phyloP scores from a whole-genome alignment of 2,888 invertebrate genomes.

The Strigamia maritima region DNA sequence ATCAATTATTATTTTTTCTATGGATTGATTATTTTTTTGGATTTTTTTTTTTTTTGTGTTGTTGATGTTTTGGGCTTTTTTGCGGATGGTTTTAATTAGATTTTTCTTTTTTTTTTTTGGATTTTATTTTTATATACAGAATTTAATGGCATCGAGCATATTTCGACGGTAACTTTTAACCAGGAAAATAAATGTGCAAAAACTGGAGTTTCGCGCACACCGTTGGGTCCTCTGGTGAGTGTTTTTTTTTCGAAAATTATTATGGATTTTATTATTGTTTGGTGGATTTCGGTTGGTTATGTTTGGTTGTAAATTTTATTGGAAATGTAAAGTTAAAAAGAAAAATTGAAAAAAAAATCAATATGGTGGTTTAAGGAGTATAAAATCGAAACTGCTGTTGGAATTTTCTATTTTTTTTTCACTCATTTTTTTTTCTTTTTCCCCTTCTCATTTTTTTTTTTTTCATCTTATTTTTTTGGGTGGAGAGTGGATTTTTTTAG shows the following conservation, averaged over 20 bases:
- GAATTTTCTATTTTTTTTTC: background rate
- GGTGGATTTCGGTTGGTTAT: background rate
- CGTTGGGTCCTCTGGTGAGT: conserved; percentile 34
- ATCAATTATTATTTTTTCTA: background rate
- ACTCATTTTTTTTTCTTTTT: background rate
- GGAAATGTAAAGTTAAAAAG: background rate
- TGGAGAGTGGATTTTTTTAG: no score
- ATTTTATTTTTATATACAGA: background rate
- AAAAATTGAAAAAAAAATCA: background rate
- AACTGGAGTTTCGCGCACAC: background rate
- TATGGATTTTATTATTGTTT: background rate
- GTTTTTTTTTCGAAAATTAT: background rate
- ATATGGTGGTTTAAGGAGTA: background rate
- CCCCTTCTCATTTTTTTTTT: background rate
- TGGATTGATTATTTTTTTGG: background rate
- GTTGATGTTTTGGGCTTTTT: background rate
- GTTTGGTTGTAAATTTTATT: background rate
- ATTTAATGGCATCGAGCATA: background rate
- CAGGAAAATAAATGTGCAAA: conserved; percentile 6
- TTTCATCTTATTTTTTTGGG: background rate
- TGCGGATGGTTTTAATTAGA: background rate
- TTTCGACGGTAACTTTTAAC: conserved; percentile 19
- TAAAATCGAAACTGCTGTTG: conserved; percentile 28
- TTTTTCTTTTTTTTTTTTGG: background rate
- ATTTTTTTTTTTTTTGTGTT: conserved; percentile 8